Percentiles rank a stretch among this genome's conserved stretches.
These are phyloP conservation scores for Beris chalybata DNA, from an alignment of 2,888 invertebrate species.

Conservation along the genomic window DNA sequence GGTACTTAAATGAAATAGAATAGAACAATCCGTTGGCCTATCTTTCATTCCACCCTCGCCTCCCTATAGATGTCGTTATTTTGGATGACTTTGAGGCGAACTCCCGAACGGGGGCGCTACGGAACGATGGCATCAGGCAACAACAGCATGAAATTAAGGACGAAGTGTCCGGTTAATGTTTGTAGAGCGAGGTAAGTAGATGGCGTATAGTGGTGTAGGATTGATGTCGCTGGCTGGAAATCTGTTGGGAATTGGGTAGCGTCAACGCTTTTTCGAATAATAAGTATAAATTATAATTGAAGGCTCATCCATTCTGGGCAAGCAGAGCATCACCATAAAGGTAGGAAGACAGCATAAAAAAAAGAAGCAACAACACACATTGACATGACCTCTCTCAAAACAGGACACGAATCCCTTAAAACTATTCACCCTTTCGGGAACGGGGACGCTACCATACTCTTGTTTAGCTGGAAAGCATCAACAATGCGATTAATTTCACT, in stretches of 20 bases:
- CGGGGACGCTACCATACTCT: background rate
- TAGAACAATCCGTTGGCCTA: constrained; percentile 32
- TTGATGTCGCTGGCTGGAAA: constrained; percentile 16
- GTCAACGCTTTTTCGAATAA: constrained; percentile 28
- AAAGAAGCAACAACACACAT: background rate
- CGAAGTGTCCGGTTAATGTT: constrained; percentile 30
- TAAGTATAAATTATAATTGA: constrained; percentile 31
- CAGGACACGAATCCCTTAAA: background rate
- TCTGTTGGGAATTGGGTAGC: constrained; percentile 21
- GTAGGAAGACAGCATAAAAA: too few relatives aligned
- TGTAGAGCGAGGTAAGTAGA: constrained; percentile 1
- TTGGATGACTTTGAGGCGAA: constrained; percentile 25
- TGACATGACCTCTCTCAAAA: background rate
- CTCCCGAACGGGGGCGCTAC: background rate
- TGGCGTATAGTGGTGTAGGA: constrained; percentile 3
- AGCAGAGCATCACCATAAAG: too few relatives aligned
- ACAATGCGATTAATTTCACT: constrained; percentile 40
- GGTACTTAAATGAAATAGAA: constrained; percentile 32
- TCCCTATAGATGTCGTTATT: constrained; percentile 24
- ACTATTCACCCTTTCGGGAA: background rate
- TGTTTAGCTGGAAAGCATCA: constrained; percentile 38
- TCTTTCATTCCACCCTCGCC: constrained; percentile 25
- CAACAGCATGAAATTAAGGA: constrained; percentile 26
- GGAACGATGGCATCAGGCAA: constrained; percentile 9
- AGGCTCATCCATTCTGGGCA: constrained; percentile 12